These are phyloP conservation scores for Creontiades dilutus DNA, from an alignment of 2,888 invertebrate species.

Conservation along the genomic window DNA sequence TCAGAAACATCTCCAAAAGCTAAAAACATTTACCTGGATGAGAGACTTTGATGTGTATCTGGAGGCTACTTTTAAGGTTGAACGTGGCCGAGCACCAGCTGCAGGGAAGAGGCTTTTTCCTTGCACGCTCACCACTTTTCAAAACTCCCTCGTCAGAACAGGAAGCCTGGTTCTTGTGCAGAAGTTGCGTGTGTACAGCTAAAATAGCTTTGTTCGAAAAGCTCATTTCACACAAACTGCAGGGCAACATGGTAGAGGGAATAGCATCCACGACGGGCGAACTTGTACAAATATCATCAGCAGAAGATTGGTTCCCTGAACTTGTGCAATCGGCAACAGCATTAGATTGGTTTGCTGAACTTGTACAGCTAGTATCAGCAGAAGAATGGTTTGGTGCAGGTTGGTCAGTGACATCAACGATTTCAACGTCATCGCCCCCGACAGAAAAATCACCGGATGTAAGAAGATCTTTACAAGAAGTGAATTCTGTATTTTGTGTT, in stretches of 20 bases:
- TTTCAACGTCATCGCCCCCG: constrained; percentile 65
- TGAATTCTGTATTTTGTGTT: constrained; percentile 58
- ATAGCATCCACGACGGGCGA: neutral
- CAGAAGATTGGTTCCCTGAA: neutral
- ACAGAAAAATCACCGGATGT: constrained; percentile 73
- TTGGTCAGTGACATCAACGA: constrained; percentile 72
- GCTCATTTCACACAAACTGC: constrained; percentile 86
- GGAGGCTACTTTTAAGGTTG: constrained; percentile 89
- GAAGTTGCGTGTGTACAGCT: constrained; percentile 86
- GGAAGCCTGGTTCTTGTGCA: constrained; percentile 80
- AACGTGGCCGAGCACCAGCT: constrained; percentile 89
- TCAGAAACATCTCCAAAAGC: too few species aligned
- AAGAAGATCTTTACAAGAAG: constrained; percentile 73
- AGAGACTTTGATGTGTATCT: constrained; percentile 89
- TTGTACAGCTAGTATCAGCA: neutral
- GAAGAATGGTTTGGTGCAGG: constrained; percentile 69
- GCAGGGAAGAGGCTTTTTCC: constrained; percentile 82
- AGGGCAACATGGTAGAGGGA: constrained; percentile 76
- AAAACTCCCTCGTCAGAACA: constrained; percentile 75
- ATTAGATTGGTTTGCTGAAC: too few species aligned
- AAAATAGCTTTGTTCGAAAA: constrained; percentile 86
- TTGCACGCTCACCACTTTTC: constrained; percentile 77
- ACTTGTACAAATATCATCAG: neutral
- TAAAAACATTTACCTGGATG: constrained; percentile 81
- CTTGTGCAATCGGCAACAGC: neutral